Evolutionary conservation across 2,888 invertebrate species (phyloP).

Genomic region (Xestobium rufovillosum): DNA sequence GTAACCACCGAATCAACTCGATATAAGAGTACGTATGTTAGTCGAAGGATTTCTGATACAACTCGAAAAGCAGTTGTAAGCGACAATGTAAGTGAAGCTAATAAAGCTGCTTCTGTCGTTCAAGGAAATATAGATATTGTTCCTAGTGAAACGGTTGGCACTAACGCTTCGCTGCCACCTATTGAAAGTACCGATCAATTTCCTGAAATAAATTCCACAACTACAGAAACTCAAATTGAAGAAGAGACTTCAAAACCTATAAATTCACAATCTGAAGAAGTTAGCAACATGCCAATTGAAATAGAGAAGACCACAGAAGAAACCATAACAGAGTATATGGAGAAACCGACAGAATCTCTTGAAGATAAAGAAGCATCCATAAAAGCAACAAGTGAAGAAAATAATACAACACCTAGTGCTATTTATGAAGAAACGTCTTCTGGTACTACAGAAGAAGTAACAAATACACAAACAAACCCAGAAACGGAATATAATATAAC

Average conservation of each 20-base stretch:
- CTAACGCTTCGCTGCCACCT: conserved; percentile 1
- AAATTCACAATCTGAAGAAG: conserved; percentile 19
- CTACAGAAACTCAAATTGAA: conserved; percentile 2
- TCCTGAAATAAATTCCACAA: background rate
- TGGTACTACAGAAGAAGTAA: conserved; percentile 10
- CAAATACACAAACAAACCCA: conserved; percentile 17
- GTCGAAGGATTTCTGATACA: no score
- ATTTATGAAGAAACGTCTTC: conserved; percentile 12
- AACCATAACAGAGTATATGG: conserved; percentile 17
- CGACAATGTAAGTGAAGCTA: background rate
- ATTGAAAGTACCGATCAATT: background rate
- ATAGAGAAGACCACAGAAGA: conserved; percentile 14
- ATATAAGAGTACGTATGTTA: no score
- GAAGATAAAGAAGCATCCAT: conserved; percentile 4
- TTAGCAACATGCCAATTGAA: no score
- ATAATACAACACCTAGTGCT: conserved; percentile 12
- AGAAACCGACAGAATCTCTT: conserved; percentile 6
- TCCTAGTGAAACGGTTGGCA: background rate
- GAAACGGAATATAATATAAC: conserved; percentile 14
- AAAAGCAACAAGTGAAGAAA: conserved; percentile 15
- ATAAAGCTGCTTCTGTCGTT: background rate
- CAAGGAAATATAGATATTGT: background rate
- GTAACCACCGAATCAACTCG: no score
- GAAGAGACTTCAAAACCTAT: conserved; percentile 9
- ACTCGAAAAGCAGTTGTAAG: no score